Conservation (phyloP, 2,888 invertebrate genomes). For the Litoditis marina region DNA sequence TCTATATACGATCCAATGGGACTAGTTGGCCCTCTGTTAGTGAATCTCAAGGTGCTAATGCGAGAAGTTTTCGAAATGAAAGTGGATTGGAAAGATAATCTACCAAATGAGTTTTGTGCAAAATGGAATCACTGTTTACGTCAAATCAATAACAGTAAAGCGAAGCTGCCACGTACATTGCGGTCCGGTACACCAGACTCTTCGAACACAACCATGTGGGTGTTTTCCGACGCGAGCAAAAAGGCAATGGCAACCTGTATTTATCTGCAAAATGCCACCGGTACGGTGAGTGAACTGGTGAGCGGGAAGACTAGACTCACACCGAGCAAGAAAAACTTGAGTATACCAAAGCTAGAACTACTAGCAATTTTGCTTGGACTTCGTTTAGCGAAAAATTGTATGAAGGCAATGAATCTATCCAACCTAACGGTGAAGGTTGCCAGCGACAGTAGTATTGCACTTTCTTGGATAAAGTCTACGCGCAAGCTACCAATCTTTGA, state of each 20-base stretch:
- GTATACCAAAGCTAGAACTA: not conserved
- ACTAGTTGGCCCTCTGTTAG: not conserved
- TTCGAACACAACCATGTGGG: not conserved
- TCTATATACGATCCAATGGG: constrained; percentile 1
- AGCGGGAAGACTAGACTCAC: not conserved
- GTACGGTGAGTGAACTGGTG: not conserved
- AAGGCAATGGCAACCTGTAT: not conserved
- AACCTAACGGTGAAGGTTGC: not conserved
- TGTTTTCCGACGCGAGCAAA: not conserved
- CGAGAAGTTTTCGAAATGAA: not conserved
- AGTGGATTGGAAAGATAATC: not conserved
- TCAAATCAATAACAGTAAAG: not conserved
- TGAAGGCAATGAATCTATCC: not conserved
- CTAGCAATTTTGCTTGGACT: not conserved
- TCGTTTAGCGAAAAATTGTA: not conserved
- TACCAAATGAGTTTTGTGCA: not conserved
- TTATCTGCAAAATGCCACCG: not conserved
- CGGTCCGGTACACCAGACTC: not conserved
- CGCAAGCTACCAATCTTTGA: not conserved
- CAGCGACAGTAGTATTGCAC: not conserved
- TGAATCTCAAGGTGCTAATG: not conserved
- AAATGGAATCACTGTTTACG: not conserved
- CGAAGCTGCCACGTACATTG: not conserved
- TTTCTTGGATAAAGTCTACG: not conserved
- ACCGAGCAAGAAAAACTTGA: not conserved